Evolutionary conservation across 2,797 vertebrate species (phyloP).

Genomic region (Lepus townsendii): DNA sequence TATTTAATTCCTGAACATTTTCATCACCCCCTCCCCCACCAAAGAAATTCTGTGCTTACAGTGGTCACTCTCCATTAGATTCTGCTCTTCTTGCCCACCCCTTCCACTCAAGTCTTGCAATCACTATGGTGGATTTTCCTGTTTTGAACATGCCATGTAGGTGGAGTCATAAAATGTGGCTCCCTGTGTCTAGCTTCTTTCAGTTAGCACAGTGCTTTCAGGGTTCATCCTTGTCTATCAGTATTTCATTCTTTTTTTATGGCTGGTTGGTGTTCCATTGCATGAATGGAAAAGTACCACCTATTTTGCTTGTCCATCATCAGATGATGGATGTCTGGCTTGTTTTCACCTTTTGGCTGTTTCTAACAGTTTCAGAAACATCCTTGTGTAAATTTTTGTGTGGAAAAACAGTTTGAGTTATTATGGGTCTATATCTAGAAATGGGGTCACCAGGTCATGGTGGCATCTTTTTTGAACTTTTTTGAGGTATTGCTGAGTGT

Average conservation of each 20-base stretch:
- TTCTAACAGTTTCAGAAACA: slow-evolving; percentile 50
- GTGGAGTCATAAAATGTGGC: neutral
- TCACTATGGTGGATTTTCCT: neutral
- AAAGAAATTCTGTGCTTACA: neutral
- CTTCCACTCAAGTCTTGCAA: neutral
- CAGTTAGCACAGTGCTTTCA: slow-evolving; percentile 36
- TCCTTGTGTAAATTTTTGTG: slow-evolving; percentile 42
- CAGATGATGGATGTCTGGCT: neutral
- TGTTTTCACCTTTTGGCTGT: slow-evolving; percentile 30
- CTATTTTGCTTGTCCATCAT: slow-evolving; percentile 24
- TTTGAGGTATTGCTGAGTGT: neutral
- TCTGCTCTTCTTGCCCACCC: neutral
- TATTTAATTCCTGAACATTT: slow-evolving; percentile 28
- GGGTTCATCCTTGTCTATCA: neutral
- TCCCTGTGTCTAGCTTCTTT: slow-evolving; percentile 55
- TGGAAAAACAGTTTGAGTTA: neutral
- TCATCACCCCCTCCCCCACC: neutral
- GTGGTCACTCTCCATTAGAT: neutral
- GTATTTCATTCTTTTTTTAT: slow-evolving; percentile 26
- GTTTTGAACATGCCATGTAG: slow-evolving; percentile 34
- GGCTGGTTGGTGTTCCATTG: neutral
- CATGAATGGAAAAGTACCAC: neutral
- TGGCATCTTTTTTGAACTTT: slow-evolving; percentile 18
- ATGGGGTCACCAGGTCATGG: slow-evolving; percentile 6
- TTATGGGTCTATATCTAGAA: neutral